Base-by-base conservation (phyloP, 2,113 vertebrate species). In the Scomber colias region DNA sequence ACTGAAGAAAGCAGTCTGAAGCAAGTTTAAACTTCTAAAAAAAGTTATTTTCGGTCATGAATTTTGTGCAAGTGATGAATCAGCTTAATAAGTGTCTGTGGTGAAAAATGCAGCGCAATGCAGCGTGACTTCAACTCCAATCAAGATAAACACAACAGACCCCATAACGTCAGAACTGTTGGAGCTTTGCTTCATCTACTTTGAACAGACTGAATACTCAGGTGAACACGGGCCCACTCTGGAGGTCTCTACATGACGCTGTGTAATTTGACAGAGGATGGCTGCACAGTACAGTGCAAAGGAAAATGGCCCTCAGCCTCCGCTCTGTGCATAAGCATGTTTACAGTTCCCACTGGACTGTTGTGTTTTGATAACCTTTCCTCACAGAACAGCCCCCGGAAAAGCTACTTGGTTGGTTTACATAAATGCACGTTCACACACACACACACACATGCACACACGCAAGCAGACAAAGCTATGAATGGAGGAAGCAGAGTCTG, bases 361-460 rank as follows among this genome's bases (percentile, higher is more conserved):
- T 70, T 81, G 77, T 93, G 90, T 94, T 94, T 92, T 86, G 75
- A 90, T 93, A 92, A 93, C 91, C 91, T 93, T 92, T 92, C 90
- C 86, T 89, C 77, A 59, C 81, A 80, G 90, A 85, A 89, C 85
- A 87, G 91, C 92, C 88, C 62, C 86, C 89, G 90, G 90, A 91
- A 91, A 92, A 50, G 75, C 82, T 81, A 64, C 87, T 88, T 13
- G 66, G 72, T 67, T 81, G 77, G 88, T 92, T 93, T 90, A 90
- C 85, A 91, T 85, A 87, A 89, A 90, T 72, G 60, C 83, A 83
- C 77, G 65, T 49, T 62, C 10, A 56, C 71, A 44, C 56, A 59
- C 63, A 82, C 68, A 79, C 54, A 68, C 63, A 80, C 75, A 83
- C 57, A 67, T 27, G 74, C 65, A 53, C 46, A 30, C 0, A 60